Percentiles rank a stretch among this genome's conserved stretches.
Evolutionary conservation across 2,797 vertebrate species (phyloP).

Genomic region (Jordanella pulchra): DNA sequence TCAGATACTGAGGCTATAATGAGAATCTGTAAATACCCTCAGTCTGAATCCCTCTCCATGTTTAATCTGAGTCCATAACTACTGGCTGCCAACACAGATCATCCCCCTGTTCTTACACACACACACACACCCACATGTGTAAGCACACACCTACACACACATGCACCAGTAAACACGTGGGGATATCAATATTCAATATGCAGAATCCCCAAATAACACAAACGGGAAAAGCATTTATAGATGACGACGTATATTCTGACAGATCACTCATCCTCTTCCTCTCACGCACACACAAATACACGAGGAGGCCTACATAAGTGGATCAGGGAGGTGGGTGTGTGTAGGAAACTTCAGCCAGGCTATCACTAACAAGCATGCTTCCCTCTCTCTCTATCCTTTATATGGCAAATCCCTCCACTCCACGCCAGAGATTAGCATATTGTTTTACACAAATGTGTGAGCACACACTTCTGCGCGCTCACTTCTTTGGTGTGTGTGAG

Average conservation of each 20-base stretch:
- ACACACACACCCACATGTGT: constrained; percentile 26
- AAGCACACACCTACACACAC: constrained; percentile 13
- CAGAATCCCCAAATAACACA: constrained; percentile 52
- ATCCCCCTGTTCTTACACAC: constrained; percentile 50
- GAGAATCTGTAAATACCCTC: constrained; percentile 76
- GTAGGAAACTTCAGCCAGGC: constrained; percentile 77
- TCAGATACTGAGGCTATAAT: constrained; percentile 68
- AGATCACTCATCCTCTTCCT: constrained; percentile 18
- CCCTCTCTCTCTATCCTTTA: constrained; percentile 66
- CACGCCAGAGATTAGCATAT: constrained; percentile 77
- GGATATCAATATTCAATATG: constrained; percentile 51
- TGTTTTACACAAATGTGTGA: constrained; percentile 54
- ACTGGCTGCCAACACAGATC: constrained; percentile 71
- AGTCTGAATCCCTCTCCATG: constrained; percentile 72
- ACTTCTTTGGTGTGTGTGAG: constrained; percentile 4
- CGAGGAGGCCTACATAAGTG: constrained; percentile 72
- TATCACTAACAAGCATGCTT: constrained; percentile 81
- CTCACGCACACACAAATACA: constrained; percentile 31
- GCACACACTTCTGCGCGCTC: constrained; percentile 16
- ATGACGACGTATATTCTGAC: constrained; percentile 45
- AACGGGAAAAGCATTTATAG: constrained; percentile 44
- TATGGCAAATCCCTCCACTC: constrained; percentile 76
- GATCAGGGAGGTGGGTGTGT: constrained; percentile 79
- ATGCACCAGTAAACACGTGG: background rate
- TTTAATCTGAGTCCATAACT: constrained; percentile 78